phyloP scores from a whole-genome alignment of 2,797 vertebrate genomes.

The Momotus momota region DNA sequence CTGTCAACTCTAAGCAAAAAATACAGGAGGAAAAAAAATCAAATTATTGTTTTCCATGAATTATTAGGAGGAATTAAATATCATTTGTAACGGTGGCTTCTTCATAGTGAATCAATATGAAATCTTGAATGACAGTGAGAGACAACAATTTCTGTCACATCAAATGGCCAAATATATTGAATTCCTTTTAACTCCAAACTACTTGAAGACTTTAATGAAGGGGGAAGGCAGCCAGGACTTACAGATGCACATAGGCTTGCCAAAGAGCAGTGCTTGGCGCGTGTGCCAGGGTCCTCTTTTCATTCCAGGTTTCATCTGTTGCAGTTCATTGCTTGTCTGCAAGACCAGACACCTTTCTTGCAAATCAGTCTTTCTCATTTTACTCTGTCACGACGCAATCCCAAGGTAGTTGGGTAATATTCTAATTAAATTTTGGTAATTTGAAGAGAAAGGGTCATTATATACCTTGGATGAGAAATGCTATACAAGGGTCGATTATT shows the following conservation, averaged over 20 bases:
- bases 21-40: not conserved
- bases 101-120: not conserved
- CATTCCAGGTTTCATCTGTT: not conserved
- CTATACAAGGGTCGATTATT: not conserved
- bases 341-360: not conserved
- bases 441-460: constrained; percentile 33
- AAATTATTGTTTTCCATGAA: not conserved
- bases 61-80: not conserved
- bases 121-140: not conserved
- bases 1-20: not conserved
- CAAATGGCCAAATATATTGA: not conserved
- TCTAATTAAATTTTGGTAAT: constrained; percentile 41
- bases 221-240: not conserved
- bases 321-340: not conserved
- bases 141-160: not conserved
- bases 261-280: not conserved
- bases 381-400: not conserved
- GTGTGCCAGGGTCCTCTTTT: not conserved
- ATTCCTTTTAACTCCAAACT: not conserved
- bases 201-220: not conserved
- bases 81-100: not conserved
- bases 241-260: not conserved
- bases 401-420: not conserved
- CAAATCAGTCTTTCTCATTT: not conserved
- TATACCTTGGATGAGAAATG: constrained; percentile 4